Evolutionary conservation across 1,140 invertebrate species (phyloP), one percentile per base, ranked within the genome.

Genomic region (Bombus huntii): DNA sequence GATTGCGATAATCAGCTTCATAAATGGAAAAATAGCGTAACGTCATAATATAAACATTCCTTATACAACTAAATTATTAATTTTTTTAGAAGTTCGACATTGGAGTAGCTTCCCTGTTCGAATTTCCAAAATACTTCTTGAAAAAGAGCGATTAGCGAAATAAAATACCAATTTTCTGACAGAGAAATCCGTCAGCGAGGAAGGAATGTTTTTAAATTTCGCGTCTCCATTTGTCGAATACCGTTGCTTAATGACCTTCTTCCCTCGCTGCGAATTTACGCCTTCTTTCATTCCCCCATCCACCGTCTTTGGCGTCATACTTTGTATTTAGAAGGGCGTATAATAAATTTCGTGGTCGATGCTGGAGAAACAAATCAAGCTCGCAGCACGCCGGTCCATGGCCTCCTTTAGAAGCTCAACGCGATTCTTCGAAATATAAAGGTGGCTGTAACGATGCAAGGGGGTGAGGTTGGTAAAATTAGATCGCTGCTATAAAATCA

Each of bases 401-500:
- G 31, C 34, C 22, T 71, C 18, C 25, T 34, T n/a, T 28, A 71
- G 47, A 39, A 28, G 47, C 31, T 37, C 28, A 18, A 6, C 72
- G 42, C 13, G 13, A 22, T 66, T 66, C 31, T 6, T 10, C n/a
- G n/a, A 76, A 68, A 76, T 68, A 68, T 47, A 76, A 83, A 68
- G 25, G 15, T 22, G 1, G n/a, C 3, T 10, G 2, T 18, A 18
- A 15, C 9, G 3, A 13, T 18, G 2, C 4, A 34, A 12, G 15
- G 25, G 10, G 6, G 8, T 22, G 22, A 28, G 25, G 25, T 10
- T n/a, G 9, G 57, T 47, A 53, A 83, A 83, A 83, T 83, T 83
- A 76, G 81, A 83, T 75, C 42, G 72, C 44, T 34, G 44, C 25
- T 44, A 9, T 83, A 83, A 83, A 80, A 72, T 79, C 68, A 39